Percentiles rank a stretch among this genome's conserved stretches.
These are phyloP conservation scores for Pedicia rivosa DNA, from an alignment of 2,888 invertebrate species.

Conservation along the genomic window DNA sequence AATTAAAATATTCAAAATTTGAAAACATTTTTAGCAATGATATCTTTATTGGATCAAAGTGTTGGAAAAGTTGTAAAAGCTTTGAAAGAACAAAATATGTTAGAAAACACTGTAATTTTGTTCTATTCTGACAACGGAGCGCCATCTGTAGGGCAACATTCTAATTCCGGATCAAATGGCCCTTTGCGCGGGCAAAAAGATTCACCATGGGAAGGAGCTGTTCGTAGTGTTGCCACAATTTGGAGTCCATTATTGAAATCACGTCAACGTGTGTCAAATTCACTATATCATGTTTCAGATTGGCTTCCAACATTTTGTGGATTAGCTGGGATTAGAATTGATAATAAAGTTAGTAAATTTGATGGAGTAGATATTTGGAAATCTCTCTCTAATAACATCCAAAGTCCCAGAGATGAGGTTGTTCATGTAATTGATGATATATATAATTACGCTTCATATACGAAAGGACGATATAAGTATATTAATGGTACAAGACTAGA, in stretches of 20 bases:
- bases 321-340: slow-evolving; percentile 20
- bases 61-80: slow-evolving; percentile 60
- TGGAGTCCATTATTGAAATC: slow-evolving; percentile 47
- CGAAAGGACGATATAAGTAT: slow-evolving; percentile 21
- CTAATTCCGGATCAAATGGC: slow-evolving; percentile 63
- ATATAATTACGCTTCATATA: slow-evolving; percentile 22
- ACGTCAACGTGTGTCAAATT: slow-evolving; percentile 38
- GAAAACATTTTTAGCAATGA: slow-evolving; percentile 66
- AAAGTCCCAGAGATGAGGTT: slow-evolving; percentile 38
- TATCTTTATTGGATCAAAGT: slow-evolving; percentile 69
- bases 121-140: slow-evolving; percentile 85
- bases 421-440: slow-evolving; percentile 56
- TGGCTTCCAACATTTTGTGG: slow-evolving; percentile 59
- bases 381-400: slow-evolving; percentile 34
- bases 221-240: slow-evolving; percentile 58
- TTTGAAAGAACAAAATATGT: slow-evolving; percentile 45
- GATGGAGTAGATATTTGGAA: slow-evolving; percentile 58
- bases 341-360: slow-evolving; percentile 23
- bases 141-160: slow-evolving; percentile 50
- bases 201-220: slow-evolving; percentile 73
- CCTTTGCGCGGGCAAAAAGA: slow-evolving; percentile 58
- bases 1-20: slow-evolving; percentile 41
- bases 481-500: slow-evolving; percentile 22
- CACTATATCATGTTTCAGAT: slow-evolving; percentile 65
- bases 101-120: slow-evolving; percentile 66